These are phyloP conservation scores for Cydia strobilella DNA, from an alignment of 1,140 invertebrate genomes.

Conservation along the genomic window DNA sequence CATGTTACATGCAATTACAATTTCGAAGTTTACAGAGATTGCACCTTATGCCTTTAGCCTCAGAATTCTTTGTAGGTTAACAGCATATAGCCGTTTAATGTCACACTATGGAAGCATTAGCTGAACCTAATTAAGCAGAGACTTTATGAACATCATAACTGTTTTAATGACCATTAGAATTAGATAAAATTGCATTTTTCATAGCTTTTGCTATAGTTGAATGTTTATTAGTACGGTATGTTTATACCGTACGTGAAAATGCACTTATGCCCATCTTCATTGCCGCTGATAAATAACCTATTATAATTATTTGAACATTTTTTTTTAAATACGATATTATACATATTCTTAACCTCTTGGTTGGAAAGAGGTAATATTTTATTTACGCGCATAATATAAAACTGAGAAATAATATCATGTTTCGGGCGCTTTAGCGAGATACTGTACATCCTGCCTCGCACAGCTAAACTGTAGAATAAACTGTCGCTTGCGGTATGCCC, in stretches of 20 bases:
- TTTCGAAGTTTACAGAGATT: not conserved
- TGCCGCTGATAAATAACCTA: not conserved
- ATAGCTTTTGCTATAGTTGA: not conserved
- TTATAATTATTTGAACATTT: no score
- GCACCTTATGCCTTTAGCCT: not conserved
- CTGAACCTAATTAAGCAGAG: slow-evolving; percentile 5
- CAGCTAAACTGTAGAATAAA: no score
- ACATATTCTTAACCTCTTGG: no score
- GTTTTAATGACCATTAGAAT: not conserved
- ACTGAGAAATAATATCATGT: no score
- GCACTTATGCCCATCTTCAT: not conserved
- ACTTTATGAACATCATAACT: slow-evolving; percentile 4
- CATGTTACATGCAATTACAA: slow-evolving; percentile 4
- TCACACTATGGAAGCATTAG: slow-evolving; percentile 9
- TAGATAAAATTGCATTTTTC: not conserved
- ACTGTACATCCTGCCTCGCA: no score
- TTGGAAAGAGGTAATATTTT: no score
- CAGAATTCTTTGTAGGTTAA: not conserved
- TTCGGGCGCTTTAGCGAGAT: no score
- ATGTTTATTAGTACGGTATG: no score
- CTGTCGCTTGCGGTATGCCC: no score
- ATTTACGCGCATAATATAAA: no score
- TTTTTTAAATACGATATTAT: no score
- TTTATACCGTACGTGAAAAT: not conserved
- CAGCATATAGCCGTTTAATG: not conserved